These are phyloP conservation scores for Pyxicephalus adspersus DNA, from an alignment of 2,113 vertebrate genomes.

Conservation along the genomic window DNA sequence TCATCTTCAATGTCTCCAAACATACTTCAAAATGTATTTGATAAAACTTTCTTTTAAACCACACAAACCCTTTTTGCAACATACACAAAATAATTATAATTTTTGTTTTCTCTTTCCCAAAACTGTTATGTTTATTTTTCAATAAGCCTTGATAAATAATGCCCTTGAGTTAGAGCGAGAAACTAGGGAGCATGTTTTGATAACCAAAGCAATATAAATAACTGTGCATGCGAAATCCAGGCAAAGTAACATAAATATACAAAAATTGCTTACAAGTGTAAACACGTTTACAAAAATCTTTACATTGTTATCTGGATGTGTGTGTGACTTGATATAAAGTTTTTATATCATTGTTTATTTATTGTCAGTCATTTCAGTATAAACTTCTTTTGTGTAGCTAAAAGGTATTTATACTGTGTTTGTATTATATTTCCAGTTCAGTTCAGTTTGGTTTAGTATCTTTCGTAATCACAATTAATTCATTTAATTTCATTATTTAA, in stretches of 20 bases:
- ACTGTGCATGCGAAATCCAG: background rate
- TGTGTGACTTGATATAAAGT: background rate
- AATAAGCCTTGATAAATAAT: background rate
- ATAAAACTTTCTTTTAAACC: too few relatives aligned
- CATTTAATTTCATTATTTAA: too few relatives aligned
- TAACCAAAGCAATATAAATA: constrained; percentile 19
- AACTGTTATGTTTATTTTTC: constrained; percentile 5
- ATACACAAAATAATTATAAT: too few relatives aligned
- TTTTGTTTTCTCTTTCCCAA: background rate
- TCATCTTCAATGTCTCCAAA: too few relatives aligned
- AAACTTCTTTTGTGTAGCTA: background rate
- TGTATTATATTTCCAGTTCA: background rate
- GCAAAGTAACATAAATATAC: constrained; percentile 27
- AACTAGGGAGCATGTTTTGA: background rate
- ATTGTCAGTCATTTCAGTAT: background rate
- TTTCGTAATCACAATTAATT: too few relatives aligned
- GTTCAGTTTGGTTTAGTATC: too few relatives aligned
- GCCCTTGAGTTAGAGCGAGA: background rate
- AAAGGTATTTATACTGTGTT: background rate
- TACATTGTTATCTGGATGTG: constrained; percentile 2
- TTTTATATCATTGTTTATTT: background rate
- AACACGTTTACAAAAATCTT: background rate
- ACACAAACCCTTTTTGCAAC: too few relatives aligned
- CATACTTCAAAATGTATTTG: too few relatives aligned
- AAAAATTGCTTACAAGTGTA: background rate